These are phyloP conservation scores for Falco concolor DNA, from an alignment of 2,797 vertebrate genomes.

Conservation along the genomic window DNA sequence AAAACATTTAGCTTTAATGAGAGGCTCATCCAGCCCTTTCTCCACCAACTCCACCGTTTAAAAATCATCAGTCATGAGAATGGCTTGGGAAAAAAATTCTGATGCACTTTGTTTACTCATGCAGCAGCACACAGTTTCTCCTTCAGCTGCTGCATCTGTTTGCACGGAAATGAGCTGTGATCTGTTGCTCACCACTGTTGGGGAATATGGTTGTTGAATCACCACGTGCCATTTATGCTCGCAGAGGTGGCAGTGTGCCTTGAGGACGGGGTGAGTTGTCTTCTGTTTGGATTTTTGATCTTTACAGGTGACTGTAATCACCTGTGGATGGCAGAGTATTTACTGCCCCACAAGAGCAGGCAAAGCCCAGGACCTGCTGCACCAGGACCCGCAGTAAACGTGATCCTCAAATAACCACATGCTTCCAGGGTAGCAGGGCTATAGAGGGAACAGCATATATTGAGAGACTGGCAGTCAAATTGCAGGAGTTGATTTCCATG, in stretches of 20 bases:
- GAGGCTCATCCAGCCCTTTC: background rate
- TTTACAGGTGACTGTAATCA: background rate
- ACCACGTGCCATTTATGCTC: background rate
- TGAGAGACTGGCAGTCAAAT: background rate
- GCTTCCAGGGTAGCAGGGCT: conserved; percentile 21
- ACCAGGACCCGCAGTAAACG: background rate
- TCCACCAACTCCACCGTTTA: background rate
- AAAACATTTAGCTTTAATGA: background rate
- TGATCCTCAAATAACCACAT: background rate
- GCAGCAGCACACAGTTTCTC: background rate
- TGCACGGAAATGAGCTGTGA: background rate
- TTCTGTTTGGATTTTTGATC: background rate
- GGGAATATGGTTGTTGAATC: background rate
- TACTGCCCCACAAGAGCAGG: background rate
- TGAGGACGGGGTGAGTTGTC: background rate
- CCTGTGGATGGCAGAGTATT: background rate
- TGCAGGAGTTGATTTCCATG: background rate
- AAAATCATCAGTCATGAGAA: background rate
- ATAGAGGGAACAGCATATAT: background rate
- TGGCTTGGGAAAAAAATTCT: background rate
- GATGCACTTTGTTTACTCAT: background rate
- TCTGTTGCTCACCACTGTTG: background rate
- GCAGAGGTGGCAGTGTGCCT: background rate
- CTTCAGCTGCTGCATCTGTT: background rate
- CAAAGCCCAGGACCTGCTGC: background rate